Conservation (phyloP, 1,140 invertebrate genomes). For the Trachelipus rathkii region DNA sequence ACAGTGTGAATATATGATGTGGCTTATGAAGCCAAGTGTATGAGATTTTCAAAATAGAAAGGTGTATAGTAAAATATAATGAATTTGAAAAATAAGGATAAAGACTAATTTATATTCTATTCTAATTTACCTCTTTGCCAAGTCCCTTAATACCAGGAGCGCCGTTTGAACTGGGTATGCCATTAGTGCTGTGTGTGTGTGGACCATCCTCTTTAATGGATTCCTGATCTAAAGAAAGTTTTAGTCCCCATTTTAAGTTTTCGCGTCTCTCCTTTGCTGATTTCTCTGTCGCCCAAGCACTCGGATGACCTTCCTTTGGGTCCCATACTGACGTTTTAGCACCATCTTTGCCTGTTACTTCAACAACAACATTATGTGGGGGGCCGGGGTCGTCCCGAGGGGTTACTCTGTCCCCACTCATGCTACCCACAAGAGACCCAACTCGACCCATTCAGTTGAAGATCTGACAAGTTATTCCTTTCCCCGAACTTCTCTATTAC, state of each 20-base stretch:
- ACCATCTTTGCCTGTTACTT: slow-evolving; percentile 42
- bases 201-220: slow-evolving; percentile 41
- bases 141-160: slow-evolving; percentile 43
- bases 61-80: no score
- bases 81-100: no score
- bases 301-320: slow-evolving; percentile 35
- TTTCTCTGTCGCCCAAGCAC: slow-evolving; percentile 44
- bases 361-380: slow-evolving; percentile 41
- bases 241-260: slow-evolving; percentile 43
- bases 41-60: no score
- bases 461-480: neutral
- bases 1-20: no score
- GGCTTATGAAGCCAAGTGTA: no score
- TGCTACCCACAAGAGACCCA: slow-evolving; percentile 43
- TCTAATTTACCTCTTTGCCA: slow-evolving; percentile 43
- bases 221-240: slow-evolving; percentile 44
- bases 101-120: no score
- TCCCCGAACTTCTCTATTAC: neutral
- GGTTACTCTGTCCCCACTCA: slow-evolving; percentile 45
- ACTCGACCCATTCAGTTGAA: slow-evolving; percentile 45
- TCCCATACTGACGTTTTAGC: slow-evolving; percentile 44
- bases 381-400: slow-evolving; percentile 44
- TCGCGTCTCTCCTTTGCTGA: slow-evolving; percentile 42
- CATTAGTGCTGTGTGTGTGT: slow-evolving; percentile 44
- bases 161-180: slow-evolving; percentile 43